These are phyloP conservation scores for Catagonus wagneri DNA, from an alignment of 2,113 vertebrate genomes.

Conservation along the genomic window DNA sequence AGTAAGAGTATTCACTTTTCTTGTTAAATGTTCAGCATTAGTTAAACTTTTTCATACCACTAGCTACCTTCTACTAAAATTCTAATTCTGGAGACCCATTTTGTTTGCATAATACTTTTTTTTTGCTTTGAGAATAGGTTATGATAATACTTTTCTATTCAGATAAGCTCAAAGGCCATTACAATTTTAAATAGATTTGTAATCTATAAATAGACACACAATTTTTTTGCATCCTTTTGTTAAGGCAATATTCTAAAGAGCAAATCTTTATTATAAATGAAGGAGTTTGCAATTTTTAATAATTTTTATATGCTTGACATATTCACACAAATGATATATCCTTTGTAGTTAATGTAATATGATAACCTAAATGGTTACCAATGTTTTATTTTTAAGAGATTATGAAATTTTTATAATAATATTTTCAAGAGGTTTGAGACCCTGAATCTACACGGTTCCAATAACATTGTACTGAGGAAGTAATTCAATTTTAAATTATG, in stretches of 20 bases:
- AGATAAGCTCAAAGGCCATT: constrained; percentile 47
- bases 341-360: not conserved
- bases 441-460: not conserved
- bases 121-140: constrained; percentile 50
- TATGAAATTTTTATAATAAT: constrained; percentile 25
- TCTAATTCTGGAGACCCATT: constrained; percentile 47
- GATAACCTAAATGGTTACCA: not conserved
- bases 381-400: constrained; percentile 29
- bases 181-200: constrained; percentile 48
- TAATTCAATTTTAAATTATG: constrained; percentile 16
- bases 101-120: constrained; percentile 62
- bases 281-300: not conserved
- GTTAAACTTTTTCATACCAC: constrained; percentile 49
- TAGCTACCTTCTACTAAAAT: constrained; percentile 24
- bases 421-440: not conserved
- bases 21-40: constrained; percentile 32
- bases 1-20: constrained; percentile 44
- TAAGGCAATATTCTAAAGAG: constrained; percentile 22
- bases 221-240: not conserved
- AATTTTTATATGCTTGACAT: not conserved
- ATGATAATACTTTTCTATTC: constrained; percentile 53
- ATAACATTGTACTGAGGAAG: not conserved
- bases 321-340: not conserved
- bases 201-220: not conserved
- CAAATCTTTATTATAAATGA: constrained; percentile 25